A percentile compares a stretch with the other conserved stretches of the same genome.
Evolutionary conservation across 2,113 vertebrate species (phyloP).

Genomic region (Varanus komodoensis): DNA sequence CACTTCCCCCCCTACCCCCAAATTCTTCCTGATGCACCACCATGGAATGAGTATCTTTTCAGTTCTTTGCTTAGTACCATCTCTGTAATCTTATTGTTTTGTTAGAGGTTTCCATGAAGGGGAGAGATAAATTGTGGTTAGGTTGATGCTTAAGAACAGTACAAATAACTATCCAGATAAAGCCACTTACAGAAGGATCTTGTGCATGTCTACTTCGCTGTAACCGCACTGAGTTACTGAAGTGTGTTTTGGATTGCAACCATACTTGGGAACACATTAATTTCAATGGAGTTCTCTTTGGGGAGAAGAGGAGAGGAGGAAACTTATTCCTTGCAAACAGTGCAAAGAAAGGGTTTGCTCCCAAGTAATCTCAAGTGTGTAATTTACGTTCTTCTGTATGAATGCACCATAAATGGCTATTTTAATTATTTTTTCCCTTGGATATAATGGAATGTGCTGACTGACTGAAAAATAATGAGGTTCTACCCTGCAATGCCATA

Average conservation of each 20-base stretch:
- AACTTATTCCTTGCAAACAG: background rate
- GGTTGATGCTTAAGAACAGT: background rate
- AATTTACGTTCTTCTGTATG: background rate
- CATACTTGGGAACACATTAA: background rate
- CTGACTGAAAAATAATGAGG: background rate
- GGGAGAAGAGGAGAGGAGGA: background rate
- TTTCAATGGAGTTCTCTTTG: background rate
- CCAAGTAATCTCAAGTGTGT: background rate
- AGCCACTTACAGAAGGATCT: too few relatives aligned
- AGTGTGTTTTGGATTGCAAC: too few relatives aligned
- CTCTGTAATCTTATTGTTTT: background rate
- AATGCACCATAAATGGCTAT: background rate
- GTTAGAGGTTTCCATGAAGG: background rate
- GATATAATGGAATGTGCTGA: background rate
- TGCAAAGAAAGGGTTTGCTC: background rate
- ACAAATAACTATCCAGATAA: background rate
- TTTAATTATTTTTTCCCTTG: slow-evolving; percentile 1
- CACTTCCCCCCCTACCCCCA: too few relatives aligned
- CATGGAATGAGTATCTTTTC: background rate
- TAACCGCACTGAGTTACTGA: too few relatives aligned
- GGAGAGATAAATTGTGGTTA: background rate
- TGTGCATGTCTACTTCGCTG: too few relatives aligned
- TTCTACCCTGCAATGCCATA: background rate
- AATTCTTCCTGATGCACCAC: too few relatives aligned
- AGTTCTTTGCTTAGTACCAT: background rate